Percentiles rank a stretch among this genome's conserved stretches.
These are phyloP conservation scores for Pseudomyrmex dendroicus DNA, from an alignment of 1,140 invertebrate species.

Conservation along the genomic window DNA sequence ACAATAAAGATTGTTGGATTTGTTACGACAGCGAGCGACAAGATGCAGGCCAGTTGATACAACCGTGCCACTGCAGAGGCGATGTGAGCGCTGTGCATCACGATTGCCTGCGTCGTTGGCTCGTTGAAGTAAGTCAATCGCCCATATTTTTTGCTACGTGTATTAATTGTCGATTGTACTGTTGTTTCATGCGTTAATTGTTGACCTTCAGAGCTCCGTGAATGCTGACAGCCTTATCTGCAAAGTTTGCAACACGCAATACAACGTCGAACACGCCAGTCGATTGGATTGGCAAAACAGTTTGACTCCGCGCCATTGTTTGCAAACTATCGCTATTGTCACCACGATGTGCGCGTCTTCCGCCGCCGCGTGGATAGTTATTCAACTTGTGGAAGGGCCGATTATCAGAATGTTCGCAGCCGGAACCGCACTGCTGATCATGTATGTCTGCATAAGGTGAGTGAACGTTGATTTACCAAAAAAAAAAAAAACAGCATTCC, in stretches of 20 bases:
- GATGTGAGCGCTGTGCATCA: slow-evolving; percentile 96
- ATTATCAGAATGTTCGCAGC: slow-evolving; percentile 92
- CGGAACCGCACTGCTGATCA: slow-evolving; percentile 92
- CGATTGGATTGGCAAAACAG: slow-evolving; percentile 92
- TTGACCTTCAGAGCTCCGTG: slow-evolving; percentile 86
- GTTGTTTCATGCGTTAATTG: neutral
- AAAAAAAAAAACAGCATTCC: neutral
- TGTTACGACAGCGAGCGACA: slow-evolving; percentile 94
- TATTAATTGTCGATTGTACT: slow-evolving; percentile 4
- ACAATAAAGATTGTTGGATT: slow-evolving; percentile 94
- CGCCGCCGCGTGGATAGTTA: slow-evolving; percentile 92
- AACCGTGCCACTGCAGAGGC: slow-evolving; percentile 95
- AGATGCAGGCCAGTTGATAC: slow-evolving; percentile 92
- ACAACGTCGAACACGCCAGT: slow-evolving; percentile 90
- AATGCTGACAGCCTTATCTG: slow-evolving; percentile 89
- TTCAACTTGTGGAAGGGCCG: slow-evolving; percentile 92
- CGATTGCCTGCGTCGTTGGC: slow-evolving; percentile 95
- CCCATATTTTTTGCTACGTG: slow-evolving; percentile 5
- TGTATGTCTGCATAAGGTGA: slow-evolving; percentile 93
- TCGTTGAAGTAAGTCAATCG: slow-evolving; percentile 88
- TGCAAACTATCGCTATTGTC: slow-evolving; percentile 89
- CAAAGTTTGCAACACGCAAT: slow-evolving; percentile 92
- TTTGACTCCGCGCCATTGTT: slow-evolving; percentile 93
- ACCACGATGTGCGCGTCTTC: slow-evolving; percentile 90
- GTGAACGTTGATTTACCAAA: slow-evolving; percentile 22